Base-by-base conservation (phyloP, 2,888 invertebrate genomes). In the Poecilobothrus nobilitatus region DNA sequence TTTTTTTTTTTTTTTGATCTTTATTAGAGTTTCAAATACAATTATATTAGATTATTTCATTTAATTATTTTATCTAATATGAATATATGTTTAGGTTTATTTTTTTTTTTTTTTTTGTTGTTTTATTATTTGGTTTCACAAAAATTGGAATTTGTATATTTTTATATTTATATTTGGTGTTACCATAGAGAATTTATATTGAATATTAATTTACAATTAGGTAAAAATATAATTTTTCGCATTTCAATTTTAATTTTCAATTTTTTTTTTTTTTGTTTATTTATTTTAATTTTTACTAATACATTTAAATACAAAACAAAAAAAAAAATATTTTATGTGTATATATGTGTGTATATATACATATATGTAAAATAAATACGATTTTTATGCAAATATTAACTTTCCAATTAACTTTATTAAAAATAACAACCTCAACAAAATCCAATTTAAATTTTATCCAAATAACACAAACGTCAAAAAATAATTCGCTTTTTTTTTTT, bases 171-270 rank as follows among this genome's bases (percentile, higher is more conserved):
- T 12, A 53, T 53, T 12, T 53, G 53, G 53, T 53, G 53, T 53
- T 53, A 53, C 53, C 53, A 53, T 53, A 53, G 53, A 53, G 53
- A 53, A 53, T 53, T 18, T 53, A 53, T 53, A 53, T 53, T 53
- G 53, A 53, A 53, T 53, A 53, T 53, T 53, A 53, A 53, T 53
- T 53, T 53, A 53, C 53, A 53, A 53, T 53, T 53, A 53, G 53
- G 15, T n/a, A 53, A 53, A 27, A 53, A 53, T 18, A 53, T 53
- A 53, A 53, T 53, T 53, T 53, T 53, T 53, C 53, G 53, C 53
- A 53, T 53, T 53, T 53, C 44, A 44, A 44, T 44, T 44, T 44
- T 15, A 44, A 44, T 44, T 44, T 37, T 37, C n/a, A n/a, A n/a
- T n/a, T n/a, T n/a, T n/a, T n/a, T n/a, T n/a, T n/a, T n/a, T n/a